Evolutionary conservation across 2,113 vertebrate genomes (phyloP).

Genomic region (Caracal caracal): DNA sequence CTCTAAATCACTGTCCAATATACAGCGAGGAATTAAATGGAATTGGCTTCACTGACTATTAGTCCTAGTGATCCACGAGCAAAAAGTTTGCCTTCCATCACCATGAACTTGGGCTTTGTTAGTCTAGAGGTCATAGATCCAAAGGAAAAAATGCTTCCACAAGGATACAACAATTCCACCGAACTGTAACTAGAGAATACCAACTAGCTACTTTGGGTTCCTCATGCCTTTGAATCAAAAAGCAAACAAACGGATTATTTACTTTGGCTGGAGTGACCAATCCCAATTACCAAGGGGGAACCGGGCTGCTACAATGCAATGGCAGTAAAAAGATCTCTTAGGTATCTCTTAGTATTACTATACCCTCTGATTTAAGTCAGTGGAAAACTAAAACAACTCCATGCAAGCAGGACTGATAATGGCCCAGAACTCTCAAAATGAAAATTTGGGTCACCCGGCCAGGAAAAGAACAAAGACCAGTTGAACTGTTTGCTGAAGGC

Average conservation of each 20-base stretch:
- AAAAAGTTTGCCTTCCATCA: background rate
- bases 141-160: background rate
- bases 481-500: background rate
- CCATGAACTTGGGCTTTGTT: background rate
- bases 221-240: background rate
- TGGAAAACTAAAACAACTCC: background rate
- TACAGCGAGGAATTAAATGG: background rate
- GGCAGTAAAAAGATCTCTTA: background rate
- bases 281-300: background rate
- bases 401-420: background rate
- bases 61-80: background rate
- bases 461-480: background rate
- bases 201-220: background rate
- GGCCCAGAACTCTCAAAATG: background rate
- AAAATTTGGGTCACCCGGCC: background rate
- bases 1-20: background rate
- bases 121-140: background rate
- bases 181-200: background rate
- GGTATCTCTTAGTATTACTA: background rate
- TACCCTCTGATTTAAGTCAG: background rate
- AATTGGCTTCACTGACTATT: background rate
- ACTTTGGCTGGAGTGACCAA: background rate
- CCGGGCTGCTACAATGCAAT: background rate
- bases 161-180: background rate
- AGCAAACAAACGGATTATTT: background rate